Conservation (phyloP, 1,140 invertebrate species). For the Neomicropteryx cornuta region DNA sequence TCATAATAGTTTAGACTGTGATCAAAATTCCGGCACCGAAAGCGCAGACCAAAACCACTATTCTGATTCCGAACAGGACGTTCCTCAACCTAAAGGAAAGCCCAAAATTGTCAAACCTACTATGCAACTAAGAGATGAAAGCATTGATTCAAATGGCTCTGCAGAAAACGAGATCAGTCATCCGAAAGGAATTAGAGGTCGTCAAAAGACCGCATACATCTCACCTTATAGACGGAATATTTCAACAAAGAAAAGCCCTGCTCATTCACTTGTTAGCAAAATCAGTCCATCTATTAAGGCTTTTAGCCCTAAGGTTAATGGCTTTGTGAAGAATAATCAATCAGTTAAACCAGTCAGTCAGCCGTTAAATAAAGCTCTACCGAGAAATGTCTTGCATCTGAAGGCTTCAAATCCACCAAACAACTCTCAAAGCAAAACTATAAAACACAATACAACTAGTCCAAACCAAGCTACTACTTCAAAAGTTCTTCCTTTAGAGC, state of each 20-base stretch:
- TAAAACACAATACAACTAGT: conserved; percentile 13
- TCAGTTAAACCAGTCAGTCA: no score
- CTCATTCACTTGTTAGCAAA: conserved; percentile 15
- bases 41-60: conserved; percentile 15
- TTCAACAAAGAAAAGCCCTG: conserved; percentile 19
- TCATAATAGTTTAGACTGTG: conserved; percentile 32
- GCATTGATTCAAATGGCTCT: conserved; percentile 31
- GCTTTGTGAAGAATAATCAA: no score
- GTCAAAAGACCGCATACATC: conserved; percentile 61
- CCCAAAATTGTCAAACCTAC: conserved; percentile 49
- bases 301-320: conserved; percentile 12
- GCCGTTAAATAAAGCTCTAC: no score
- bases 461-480: conserved; percentile 17
- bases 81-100: conserved; percentile 26
- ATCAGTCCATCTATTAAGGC: conserved; percentile 13
- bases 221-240: conserved; percentile 41
- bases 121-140: conserved; percentile 22
- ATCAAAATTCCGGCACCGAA: conserved; percentile 40
- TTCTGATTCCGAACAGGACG: conserved; percentile 32
- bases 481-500: conserved; percentile 43
- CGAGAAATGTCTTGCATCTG: conserved; percentile 7
- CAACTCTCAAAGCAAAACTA: conserved; percentile 8
- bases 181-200: conserved; percentile 61
- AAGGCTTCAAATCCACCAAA: conserved; percentile 11
- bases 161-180: conserved; percentile 25